Conservation (phyloP, 2,888 invertebrate species). For the Cylindroiulus punctatus region DNA sequence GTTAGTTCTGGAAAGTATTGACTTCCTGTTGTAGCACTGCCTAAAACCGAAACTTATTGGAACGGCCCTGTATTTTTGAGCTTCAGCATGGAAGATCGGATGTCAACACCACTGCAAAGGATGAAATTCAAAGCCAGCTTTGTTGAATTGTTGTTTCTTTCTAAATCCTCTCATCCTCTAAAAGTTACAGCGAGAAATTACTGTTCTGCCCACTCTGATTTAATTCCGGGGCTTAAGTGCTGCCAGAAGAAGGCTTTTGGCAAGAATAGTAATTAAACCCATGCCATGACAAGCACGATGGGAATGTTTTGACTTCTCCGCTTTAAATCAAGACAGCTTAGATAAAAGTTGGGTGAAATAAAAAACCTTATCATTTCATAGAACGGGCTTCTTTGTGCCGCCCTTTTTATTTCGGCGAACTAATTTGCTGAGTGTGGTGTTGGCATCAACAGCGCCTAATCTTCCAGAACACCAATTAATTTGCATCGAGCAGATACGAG, state of each 20-base stretch:
- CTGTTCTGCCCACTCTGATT: slow-evolving; percentile 48
- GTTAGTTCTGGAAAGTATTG: no score
- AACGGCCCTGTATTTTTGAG: not conserved
- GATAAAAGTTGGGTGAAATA: slow-evolving; percentile 1
- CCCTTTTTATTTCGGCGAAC: slow-evolving; percentile 23
- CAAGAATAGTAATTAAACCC: slow-evolving; percentile 48
- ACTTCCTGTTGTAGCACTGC: no score
- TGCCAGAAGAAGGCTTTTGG: slow-evolving; percentile 50
- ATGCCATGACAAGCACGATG: slow-evolving; percentile 23
- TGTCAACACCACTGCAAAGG: slow-evolving; percentile 33
- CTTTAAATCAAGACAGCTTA: slow-evolving; percentile 42
- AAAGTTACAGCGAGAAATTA: slow-evolving; percentile 48
- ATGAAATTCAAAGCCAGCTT: slow-evolving; percentile 47
- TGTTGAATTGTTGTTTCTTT: slow-evolving; percentile 51
- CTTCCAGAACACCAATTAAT: slow-evolving; percentile 38
- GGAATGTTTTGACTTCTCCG: slow-evolving; percentile 28
- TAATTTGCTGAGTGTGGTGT: slow-evolving; percentile 35
- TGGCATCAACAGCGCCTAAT: slow-evolving; percentile 27
- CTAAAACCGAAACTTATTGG: not conserved
- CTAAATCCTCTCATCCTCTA: slow-evolving; percentile 14
- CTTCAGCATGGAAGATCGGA: slow-evolving; percentile 21
- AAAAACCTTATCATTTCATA: slow-evolving; percentile 38
- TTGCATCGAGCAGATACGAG: slow-evolving; percentile 33
- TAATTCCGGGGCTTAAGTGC: slow-evolving; percentile 46
- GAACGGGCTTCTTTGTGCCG: slow-evolving; percentile 20